Evolutionary conservation across 30 jellyfish, hydroid and myxozoan species (phyloP).

Genomic region (Turritopsis dohrnii): DNA sequence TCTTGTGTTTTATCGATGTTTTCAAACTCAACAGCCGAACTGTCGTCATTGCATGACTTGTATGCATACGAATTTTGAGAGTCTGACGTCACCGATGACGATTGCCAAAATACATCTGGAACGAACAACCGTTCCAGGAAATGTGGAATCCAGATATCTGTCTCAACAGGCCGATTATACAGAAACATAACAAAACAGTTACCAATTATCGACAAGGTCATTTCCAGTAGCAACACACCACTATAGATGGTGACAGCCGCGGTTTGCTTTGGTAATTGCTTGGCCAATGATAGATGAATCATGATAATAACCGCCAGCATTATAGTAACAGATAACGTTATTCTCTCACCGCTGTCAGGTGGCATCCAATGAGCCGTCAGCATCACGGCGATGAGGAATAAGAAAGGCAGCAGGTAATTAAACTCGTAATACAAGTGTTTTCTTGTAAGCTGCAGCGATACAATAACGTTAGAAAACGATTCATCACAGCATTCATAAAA

Average conservation of each 20-base stretch:
- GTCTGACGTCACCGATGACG: background rate
- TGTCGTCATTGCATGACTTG: background rate
- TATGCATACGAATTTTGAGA: background rate
- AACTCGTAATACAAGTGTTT: background rate
- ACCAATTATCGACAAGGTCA: background rate
- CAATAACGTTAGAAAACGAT: background rate
- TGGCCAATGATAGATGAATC: background rate
- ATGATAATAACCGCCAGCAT: background rate
- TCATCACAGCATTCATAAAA: background rate
- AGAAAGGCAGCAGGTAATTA: background rate
- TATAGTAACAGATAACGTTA: background rate
- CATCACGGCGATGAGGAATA: background rate
- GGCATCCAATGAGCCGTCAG: background rate
- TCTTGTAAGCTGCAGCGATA: background rate
- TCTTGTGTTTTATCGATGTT: background rate
- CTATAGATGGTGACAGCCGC: background rate
- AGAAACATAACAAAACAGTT: background rate
- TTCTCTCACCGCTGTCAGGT: background rate
- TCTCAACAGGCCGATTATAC: background rate
- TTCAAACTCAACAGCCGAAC: background rate
- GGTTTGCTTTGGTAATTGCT: background rate
- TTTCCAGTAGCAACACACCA: background rate
- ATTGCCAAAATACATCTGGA: background rate
- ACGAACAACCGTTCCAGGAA: background rate
- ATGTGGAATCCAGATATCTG: background rate